These are phyloP conservation scores for Siphonodentalium dalli DNA, from an alignment of 2,888 invertebrate genomes.

Conservation along the genomic window DNA sequence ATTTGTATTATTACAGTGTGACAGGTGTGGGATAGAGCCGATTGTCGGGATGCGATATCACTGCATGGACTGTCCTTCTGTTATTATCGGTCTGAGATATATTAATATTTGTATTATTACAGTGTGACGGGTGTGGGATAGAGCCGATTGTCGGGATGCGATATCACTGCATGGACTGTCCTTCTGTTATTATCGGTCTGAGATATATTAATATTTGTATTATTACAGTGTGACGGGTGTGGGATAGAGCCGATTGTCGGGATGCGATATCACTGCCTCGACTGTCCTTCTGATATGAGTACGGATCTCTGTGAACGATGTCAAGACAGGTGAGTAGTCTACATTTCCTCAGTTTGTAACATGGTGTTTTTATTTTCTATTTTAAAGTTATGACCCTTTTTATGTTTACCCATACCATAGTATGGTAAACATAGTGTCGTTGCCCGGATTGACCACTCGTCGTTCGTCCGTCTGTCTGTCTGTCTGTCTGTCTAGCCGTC, in stretches of 20 bases:
- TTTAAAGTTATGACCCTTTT: too few species aligned
- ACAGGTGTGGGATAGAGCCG: not conserved
- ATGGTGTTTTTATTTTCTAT: too few species aligned
- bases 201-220: not conserved
- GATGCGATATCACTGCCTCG: conserved; percentile 76
- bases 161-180: not conserved
- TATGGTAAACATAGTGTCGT: too few species aligned
- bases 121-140: not conserved
- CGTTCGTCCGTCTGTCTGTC: too few species aligned
- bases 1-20: too few species aligned
- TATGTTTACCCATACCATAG: too few species aligned
- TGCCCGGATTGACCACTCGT: too few species aligned
- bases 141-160: not conserved
- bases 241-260: conserved; percentile 73
- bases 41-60: not conserved
- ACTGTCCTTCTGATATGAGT: conserved; percentile 68
- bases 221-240: conserved; percentile 73
- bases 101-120: not conserved
- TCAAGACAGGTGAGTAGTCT: conserved; percentile 59
- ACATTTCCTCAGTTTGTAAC: too few species aligned
- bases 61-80: not conserved
- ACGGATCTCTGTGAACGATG: conserved; percentile 71
- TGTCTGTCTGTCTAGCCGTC: too few species aligned
- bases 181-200: too few species aligned
- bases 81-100: not conserved